These are phyloP conservation scores for Mormyrus proboscirostris DNA, from an alignment of 2,797 vertebrate species.

Conservation along the genomic window DNA sequence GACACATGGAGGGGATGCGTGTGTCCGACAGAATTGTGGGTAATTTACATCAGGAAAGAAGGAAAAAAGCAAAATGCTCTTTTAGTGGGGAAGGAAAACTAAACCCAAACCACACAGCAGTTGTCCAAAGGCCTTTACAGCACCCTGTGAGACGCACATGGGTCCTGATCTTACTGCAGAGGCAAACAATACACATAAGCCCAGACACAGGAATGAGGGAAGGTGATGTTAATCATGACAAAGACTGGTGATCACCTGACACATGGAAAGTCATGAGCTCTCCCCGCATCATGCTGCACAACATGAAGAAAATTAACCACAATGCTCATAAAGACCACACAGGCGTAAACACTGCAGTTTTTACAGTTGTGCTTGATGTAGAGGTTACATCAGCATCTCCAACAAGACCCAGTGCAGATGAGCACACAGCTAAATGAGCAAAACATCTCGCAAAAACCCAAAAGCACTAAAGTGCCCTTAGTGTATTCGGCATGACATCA, in stretches of 20 bases:
- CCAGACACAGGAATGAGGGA: background rate
- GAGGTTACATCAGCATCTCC: background rate
- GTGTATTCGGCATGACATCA: constrained; percentile 23
- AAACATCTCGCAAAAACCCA: background rate
- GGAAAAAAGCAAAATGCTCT: background rate
- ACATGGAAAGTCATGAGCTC: background rate
- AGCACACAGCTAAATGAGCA: background rate
- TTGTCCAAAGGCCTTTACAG: background rate
- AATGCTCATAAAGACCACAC: background rate
- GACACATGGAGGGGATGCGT: background rate
- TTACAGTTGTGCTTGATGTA: background rate
- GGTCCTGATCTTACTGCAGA: background rate
- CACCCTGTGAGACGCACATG: background rate
- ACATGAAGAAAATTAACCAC: background rate
- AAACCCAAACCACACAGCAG: background rate
- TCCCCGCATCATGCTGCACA: background rate
- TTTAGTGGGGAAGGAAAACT: background rate
- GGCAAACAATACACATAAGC: background rate
- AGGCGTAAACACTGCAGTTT: background rate
- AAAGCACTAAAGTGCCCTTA: constrained; percentile 7
- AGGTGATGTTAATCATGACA: background rate
- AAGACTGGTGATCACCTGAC: background rate
- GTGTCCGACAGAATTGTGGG: background rate
- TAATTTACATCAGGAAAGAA: background rate
- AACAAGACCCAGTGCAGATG: background rate